Conservation (phyloP, 2,797 vertebrate species). For the Cynodonichthys magdalenae region DNA sequence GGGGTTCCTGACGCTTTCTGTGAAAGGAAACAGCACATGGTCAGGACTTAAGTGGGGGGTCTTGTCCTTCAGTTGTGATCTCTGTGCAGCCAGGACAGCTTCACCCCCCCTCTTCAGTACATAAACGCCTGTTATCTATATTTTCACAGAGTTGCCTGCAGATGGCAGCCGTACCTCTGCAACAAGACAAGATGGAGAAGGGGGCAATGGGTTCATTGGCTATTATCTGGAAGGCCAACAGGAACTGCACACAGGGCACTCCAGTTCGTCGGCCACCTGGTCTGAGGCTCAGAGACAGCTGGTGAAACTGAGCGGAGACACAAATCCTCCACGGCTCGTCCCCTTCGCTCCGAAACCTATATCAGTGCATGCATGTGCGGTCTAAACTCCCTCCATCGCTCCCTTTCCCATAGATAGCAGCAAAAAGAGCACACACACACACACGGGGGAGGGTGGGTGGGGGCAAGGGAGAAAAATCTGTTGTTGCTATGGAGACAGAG, state of each 20-base stretch:
- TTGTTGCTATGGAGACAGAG: constrained; percentile 81
- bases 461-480: constrained; percentile 71
- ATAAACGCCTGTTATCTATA: neutral
- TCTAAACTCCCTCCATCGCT: constrained; percentile 2
- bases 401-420: constrained; percentile 56
- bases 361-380: constrained; percentile 40
- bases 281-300: constrained; percentile 83
- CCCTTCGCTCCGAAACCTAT: constrained; percentile 52
- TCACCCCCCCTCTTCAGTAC: too few relatives aligned
- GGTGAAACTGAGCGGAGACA: constrained; percentile 73
- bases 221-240: constrained; percentile 84
- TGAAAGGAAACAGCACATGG: constrained; percentile 5
- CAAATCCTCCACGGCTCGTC: constrained; percentile 60
- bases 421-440: constrained; percentile 46
- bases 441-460: constrained; percentile 48
- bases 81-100: neutral
- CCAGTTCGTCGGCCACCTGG: constrained; percentile 85
- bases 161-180: constrained; percentile 63
- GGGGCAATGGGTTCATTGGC: constrained; percentile 84
- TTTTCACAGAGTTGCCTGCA: constrained; percentile 59
- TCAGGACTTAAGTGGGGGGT: constrained; percentile 2
- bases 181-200: constrained; percentile 54
- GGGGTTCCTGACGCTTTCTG: constrained; percentile 86
- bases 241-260: constrained; percentile 83
- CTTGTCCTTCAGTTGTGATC: neutral